A percentile compares a stretch with the other conserved stretches of the same genome.
Conservation (phyloP, 2,113 vertebrate genomes). For the Oriolus oriolus region DNA sequence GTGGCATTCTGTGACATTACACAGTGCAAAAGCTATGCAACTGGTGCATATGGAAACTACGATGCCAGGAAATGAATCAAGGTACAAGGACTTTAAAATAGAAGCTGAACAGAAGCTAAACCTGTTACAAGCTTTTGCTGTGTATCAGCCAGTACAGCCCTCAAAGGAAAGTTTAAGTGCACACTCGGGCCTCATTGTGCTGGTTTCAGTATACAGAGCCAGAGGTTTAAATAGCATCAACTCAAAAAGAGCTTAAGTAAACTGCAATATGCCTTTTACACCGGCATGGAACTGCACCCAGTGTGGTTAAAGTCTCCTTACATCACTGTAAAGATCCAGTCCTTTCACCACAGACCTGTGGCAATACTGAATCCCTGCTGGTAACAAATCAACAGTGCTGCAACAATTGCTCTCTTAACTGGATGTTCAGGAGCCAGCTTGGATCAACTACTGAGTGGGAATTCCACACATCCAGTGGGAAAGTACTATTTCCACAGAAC, state of each 20-base stretch:
- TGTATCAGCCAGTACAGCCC: neutral
- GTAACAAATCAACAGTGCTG: neutral
- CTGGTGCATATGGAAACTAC: neutral
- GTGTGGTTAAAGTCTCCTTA: neutral
- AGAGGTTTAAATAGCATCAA: conserved; percentile 6
- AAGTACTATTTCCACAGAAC: neutral
- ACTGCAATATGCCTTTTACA: neutral
- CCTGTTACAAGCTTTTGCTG: neutral
- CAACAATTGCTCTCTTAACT: neutral
- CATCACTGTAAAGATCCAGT: neutral
- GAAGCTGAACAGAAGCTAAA: conserved; percentile 22
- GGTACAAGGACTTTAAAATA: neutral
- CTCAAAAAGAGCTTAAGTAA: neutral
- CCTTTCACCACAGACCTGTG: neutral
- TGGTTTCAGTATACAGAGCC: neutral
- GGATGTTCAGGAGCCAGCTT: neutral
- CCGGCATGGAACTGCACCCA: neutral
- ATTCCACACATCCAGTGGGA: neutral
- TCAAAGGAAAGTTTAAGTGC: conserved; percentile 42
- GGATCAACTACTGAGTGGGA: neutral
- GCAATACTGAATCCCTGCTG: neutral
- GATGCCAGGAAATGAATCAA: neutral
- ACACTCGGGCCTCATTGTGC: conserved; percentile 3
- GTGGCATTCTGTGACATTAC: conserved; percentile 8
- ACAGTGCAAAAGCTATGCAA: neutral